Conservation (phyloP, 2,888 invertebrate species). For the Pristionchus entomophagus region DNA sequence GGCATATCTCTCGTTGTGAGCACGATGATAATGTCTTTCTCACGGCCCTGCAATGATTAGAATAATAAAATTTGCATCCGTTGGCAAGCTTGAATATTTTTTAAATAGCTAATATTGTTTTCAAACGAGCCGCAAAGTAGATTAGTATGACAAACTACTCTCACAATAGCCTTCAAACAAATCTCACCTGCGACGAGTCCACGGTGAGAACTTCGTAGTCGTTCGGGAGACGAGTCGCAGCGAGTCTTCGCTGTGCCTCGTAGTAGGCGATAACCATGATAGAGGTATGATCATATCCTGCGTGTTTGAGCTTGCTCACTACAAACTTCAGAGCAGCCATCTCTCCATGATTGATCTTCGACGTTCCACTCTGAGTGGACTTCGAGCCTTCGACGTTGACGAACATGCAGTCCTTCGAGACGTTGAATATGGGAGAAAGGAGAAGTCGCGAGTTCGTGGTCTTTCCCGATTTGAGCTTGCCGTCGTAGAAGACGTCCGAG, state of each 20-base stretch:
- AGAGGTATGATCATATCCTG: background rate
- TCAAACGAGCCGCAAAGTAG: too few relatives aligned
- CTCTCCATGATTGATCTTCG: background rate
- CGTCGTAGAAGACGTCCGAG: background rate
- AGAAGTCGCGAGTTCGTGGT: background rate
- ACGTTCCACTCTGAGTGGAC: background rate
- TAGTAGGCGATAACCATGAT: background rate
- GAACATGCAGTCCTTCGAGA: too few relatives aligned
- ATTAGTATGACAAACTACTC: too few relatives aligned
- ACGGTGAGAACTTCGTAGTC: slow-evolving; percentile 1
- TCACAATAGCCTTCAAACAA: background rate
- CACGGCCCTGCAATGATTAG: slow-evolving; percentile 6
- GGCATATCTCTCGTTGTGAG: background rate
- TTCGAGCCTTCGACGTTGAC: too few relatives aligned
- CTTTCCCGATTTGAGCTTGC: background rate
- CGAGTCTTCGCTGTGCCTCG: background rate
- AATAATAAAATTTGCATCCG: background rate
- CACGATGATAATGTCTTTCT: slow-evolving; percentile 8
- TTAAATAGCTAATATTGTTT: background rate
- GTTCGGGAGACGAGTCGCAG: background rate
- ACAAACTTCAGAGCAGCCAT: background rate
- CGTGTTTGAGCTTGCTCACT: background rate
- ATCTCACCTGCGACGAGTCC: background rate
- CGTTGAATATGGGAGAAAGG: too few relatives aligned
- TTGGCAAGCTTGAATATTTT: too few relatives aligned